These are phyloP conservation scores for Potamarius usumacintae DNA, from an alignment of 2,113 vertebrate genomes.

Conservation along the genomic window DNA sequence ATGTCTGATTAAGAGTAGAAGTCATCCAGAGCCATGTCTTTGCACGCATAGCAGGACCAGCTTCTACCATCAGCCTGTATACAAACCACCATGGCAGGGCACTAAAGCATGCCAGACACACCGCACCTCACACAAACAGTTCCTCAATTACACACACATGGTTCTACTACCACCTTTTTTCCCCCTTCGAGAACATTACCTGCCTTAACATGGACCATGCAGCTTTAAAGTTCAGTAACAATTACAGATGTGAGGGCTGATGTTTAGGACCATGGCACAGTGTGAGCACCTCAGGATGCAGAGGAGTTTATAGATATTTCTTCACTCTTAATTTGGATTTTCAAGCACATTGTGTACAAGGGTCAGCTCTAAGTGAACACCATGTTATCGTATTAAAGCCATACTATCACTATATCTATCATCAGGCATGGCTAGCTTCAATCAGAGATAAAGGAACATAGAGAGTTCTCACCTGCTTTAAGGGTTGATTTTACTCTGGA, in stretches of 20 bases:
- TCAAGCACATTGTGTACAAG: conserved; percentile 15
- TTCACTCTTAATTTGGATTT: conserved; percentile 14
- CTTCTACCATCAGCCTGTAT: conserved; percentile 50
- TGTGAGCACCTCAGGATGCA: background rate
- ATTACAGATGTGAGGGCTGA: background rate
- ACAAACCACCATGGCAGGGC: conserved; percentile 62
- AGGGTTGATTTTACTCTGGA: conserved; percentile 76
- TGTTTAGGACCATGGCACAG: background rate
- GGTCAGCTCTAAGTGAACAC: background rate
- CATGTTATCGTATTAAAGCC: background rate
- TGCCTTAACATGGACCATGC: conserved; percentile 2
- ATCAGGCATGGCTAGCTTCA: too few species aligned
- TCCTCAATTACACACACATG: conserved; percentile 61
- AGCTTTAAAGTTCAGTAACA: background rate
- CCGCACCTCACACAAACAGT: conserved; percentile 59
- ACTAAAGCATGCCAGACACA: conserved; percentile 57
- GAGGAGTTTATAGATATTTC: background rate
- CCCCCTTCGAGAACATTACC: background rate
- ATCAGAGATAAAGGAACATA: background rate
- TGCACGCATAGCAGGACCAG: conserved; percentile 28
- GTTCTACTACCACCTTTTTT: conserved; percentile 19
- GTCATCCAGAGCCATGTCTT: conserved; percentile 22
- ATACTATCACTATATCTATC: background rate
- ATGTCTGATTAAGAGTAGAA: conserved; percentile 15
- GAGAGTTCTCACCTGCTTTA: conserved; percentile 40